A percentile compares a stretch with the other conserved stretches of the same genome.
Conservation (phyloP, 2,888 invertebrate genomes). For the Xylota sylvarum region DNA sequence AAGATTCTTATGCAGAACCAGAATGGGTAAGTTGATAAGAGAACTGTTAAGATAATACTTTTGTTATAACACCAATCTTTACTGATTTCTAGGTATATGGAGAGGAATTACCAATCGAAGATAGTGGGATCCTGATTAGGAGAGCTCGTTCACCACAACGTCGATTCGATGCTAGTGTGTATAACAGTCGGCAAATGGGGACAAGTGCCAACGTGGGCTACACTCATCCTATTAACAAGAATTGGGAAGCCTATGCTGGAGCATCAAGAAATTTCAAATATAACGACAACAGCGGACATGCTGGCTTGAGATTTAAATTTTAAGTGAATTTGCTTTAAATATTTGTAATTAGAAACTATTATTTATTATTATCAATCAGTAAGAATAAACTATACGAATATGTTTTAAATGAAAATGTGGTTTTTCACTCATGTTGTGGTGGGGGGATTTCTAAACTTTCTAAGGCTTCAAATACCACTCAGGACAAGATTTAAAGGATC, state of each 20-base stretch:
- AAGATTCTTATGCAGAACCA: not conserved
- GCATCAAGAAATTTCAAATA: conserved; percentile 45
- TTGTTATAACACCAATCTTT: not conserved
- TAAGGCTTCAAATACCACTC: too few relatives aligned
- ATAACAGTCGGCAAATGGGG: not conserved
- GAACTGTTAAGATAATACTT: not conserved
- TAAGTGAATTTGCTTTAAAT: not conserved
- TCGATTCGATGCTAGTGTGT: not conserved
- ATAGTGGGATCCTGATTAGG: not conserved
- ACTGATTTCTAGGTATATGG: not conserved
- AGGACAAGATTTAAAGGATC: too few relatives aligned
- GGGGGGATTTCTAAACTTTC: too few relatives aligned
- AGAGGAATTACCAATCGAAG: not conserved
- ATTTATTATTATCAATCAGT: too few relatives aligned
- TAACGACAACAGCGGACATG: conserved; percentile 54
- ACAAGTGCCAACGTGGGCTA: conserved; percentile 17
- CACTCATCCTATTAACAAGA: conserved; percentile 28
- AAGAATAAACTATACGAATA: too few relatives aligned
- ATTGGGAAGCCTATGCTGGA: conserved; percentile 25
- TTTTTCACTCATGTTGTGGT: too few relatives aligned
- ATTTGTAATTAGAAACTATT: too few relatives aligned
- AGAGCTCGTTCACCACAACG: conserved; percentile 24
- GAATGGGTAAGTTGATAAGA: not conserved
- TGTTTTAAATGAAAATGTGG: too few relatives aligned
- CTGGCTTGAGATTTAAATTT: conserved; percentile 28